Evolutionary conservation across 1,140 invertebrate genomes (phyloP).

Genomic region (Drosophila aff.): DNA sequence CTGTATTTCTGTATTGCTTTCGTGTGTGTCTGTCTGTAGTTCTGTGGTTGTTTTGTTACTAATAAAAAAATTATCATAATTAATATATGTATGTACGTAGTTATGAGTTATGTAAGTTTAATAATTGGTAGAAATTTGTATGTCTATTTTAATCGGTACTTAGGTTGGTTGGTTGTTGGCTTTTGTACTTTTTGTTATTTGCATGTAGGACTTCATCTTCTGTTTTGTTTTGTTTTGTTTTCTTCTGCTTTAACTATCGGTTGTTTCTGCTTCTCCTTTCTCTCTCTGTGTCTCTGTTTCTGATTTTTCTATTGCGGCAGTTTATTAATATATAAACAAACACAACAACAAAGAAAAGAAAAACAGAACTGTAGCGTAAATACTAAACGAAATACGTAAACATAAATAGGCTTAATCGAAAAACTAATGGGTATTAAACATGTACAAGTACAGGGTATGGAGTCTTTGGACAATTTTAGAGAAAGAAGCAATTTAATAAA

Average conservation of each 20-base stretch:
- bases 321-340: slow-evolving; percentile 59
- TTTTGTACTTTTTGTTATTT: slow-evolving; percentile 84
- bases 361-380: slow-evolving; percentile 44
- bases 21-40: slow-evolving; percentile 24
- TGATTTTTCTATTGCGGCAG: slow-evolving; percentile 44
- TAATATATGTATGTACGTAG: slow-evolving; percentile 46
- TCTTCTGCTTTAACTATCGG: slow-evolving; percentile 18
- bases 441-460: background rate
- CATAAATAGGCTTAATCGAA: slow-evolving; percentile 61
- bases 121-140: slow-evolving; percentile 60
- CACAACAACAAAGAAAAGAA: slow-evolving; percentile 46
- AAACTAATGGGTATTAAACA: slow-evolving; percentile 50
- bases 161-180: slow-evolving; percentile 84
- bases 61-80: slow-evolving; percentile 63
- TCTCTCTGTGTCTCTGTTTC: too few relatives aligned
- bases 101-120: slow-evolving; percentile 50
- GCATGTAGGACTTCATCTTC: slow-evolving; percentile 79
- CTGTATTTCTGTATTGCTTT: slow-evolving; percentile 62
- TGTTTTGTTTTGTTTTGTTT: slow-evolving; percentile 34
- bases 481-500: background rate
- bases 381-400: slow-evolving; percentile 75
- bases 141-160: slow-evolving; percentile 80
- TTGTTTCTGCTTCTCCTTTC: slow-evolving; percentile 3
- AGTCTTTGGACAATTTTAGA: slow-evolving; percentile 1
- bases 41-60: slow-evolving; percentile 59